Conservation (phyloP, 1,140 invertebrate species). For the Sweltsa coloradensis region DNA sequence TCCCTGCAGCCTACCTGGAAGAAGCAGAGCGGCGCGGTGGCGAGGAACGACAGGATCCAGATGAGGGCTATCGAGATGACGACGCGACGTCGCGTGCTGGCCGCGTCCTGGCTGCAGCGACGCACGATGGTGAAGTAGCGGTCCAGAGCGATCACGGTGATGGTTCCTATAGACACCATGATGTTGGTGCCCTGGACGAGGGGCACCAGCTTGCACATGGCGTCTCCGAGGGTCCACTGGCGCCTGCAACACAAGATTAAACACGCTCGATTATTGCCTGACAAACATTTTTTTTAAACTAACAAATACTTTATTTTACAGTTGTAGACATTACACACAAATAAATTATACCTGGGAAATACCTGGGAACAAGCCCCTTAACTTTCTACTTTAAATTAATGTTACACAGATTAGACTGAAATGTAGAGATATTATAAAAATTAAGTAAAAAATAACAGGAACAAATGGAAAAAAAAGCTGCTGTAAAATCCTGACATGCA, state of each 20-base stretch:
- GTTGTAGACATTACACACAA: too few relatives aligned
- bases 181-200: constrained; percentile 43
- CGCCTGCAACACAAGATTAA: constrained; percentile 8
- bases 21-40: constrained; percentile 34
- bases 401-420: too few relatives aligned
- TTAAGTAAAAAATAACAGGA: too few relatives aligned
- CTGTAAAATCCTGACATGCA: too few relatives aligned
- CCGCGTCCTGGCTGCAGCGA: constrained; percentile 21
- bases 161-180: constrained; percentile 45
- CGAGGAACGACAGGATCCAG: constrained; percentile 38
- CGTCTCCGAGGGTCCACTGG: constrained; percentile 28
- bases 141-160: constrained; percentile 45
- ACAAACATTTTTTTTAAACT: too few relatives aligned
- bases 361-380: too few relatives aligned
- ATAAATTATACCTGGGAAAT: too few relatives aligned
- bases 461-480: too few relatives aligned
- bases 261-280: too few relatives aligned
- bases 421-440: too few relatives aligned
- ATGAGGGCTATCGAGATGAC: constrained; percentile 34
- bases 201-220: constrained; percentile 43
- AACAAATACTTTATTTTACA: too few relatives aligned
- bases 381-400: too few relatives aligned
- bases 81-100: constrained; percentile 22
- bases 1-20: constrained; percentile 24
- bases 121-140: constrained; percentile 41